phyloP scores from a whole-genome alignment of 2,888 invertebrate species.

The Dysmachus trigonus region DNA sequence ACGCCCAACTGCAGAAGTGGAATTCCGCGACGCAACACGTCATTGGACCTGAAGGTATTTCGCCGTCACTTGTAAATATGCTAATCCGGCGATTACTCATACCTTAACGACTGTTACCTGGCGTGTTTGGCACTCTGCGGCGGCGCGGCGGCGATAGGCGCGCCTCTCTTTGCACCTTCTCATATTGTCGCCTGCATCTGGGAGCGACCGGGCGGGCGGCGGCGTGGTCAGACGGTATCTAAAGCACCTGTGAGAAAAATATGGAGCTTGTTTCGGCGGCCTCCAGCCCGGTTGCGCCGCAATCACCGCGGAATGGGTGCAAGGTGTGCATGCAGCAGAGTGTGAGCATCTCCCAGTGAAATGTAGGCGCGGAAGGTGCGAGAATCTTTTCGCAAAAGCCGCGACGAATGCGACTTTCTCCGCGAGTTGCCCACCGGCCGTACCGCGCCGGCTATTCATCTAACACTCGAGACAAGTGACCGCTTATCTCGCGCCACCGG shows the following conservation, averaged over 20 bases:
- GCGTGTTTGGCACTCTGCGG: not conserved
- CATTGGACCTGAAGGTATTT: conserved; percentile 44
- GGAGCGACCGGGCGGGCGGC: not conserved
- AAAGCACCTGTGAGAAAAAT: conserved; percentile 35
- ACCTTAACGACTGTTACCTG: conserved; percentile 22
- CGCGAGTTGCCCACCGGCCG: not conserved
- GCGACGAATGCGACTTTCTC: not conserved
- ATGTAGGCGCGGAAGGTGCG: not conserved
- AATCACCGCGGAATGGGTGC: conserved; percentile 8
- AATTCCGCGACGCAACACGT: conserved; percentile 43
- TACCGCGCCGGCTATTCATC: not conserved
- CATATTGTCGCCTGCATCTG: conserved; percentile 31
- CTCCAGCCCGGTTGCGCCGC: not conserved
- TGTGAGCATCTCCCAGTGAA: not conserved
- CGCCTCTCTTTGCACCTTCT: conserved; percentile 39
- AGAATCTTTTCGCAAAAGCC: not conserved
- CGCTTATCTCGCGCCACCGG: not conserved
- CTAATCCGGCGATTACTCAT: conserved; percentile 44
- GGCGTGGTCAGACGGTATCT: not conserved
- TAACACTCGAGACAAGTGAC: not conserved
- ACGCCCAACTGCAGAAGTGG: conserved; percentile 14
- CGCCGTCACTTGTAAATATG: conserved; percentile 39
- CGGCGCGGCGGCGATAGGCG: conserved; percentile 6
- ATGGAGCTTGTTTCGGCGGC: not conserved
- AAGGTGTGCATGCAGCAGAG: not conserved